phyloP scores from a whole-genome alignment of 2,797 vertebrate species.

The Margarornis squamiger region DNA sequence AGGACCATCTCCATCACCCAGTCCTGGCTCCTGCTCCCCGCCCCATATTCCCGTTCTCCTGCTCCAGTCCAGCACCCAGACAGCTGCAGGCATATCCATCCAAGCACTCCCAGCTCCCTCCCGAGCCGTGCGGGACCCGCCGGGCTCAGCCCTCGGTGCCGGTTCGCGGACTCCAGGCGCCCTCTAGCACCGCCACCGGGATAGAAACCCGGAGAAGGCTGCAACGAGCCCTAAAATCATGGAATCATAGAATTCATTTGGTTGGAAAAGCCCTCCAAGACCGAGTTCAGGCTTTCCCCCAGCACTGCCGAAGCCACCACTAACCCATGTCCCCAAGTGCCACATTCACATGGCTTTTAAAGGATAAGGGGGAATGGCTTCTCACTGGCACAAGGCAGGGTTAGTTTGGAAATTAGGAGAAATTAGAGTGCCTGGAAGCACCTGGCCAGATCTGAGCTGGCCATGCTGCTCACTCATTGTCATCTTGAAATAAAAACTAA shows the following conservation, averaged over 20 bases:
- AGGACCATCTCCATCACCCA: neutral
- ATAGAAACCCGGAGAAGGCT: no score
- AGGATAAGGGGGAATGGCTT: neutral
- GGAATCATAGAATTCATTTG: fast-evolving
- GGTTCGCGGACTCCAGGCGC: neutral
- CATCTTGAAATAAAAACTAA: neutral
- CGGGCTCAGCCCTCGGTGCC: neutral
- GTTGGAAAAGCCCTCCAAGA: neutral
- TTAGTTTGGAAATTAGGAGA: neutral
- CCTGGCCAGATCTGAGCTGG: neutral
- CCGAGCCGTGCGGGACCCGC: neutral
- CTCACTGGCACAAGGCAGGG: neutral
- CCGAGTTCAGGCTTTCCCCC: neutral
- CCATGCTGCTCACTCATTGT: neutral
- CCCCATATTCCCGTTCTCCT: fast-evolving
- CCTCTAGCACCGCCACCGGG: slow-evolving; percentile 15
- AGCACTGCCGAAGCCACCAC: neutral
- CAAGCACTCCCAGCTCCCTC: fast-evolving
- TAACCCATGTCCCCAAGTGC: neutral
- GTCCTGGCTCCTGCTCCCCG: neutral
- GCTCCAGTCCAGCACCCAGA: fast-evolving
- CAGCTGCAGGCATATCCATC: fast-evolving
- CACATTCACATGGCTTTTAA: neutral
- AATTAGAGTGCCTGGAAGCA: neutral
- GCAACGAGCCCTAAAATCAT: neutral